These are phyloP conservation scores for Chaitophorus viminalis DNA, from an alignment of 2,888 invertebrate species.

Conservation along the genomic window DNA sequence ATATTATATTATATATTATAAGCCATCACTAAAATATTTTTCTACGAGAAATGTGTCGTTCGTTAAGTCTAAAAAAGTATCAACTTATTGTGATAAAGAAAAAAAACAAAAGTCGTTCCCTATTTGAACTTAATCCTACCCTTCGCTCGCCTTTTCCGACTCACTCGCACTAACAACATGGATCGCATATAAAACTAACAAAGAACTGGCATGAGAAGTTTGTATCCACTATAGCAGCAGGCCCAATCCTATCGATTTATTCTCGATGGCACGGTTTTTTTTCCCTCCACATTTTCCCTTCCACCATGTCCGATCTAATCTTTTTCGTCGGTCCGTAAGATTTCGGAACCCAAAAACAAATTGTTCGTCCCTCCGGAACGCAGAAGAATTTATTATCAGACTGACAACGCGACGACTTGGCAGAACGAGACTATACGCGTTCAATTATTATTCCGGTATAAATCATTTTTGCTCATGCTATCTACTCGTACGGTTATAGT, in stretches of 20 bases:
- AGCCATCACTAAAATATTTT: slow-evolving; percentile 9
- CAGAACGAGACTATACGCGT: no score
- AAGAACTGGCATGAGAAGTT: slow-evolving; percentile 11
- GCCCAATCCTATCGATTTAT: slow-evolving; percentile 50
- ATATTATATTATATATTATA: not conserved
- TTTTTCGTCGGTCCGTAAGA: slow-evolving; percentile 12
- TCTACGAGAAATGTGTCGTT: not conserved
- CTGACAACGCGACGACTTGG: not conserved
- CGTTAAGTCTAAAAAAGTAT: slow-evolving; percentile 3
- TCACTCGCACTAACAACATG: not conserved
- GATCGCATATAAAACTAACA: not conserved
- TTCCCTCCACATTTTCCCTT: not conserved
- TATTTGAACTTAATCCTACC: slow-evolving; percentile 23
- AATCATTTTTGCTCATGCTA: not conserved
- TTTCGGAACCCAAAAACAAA: slow-evolving; percentile 31
- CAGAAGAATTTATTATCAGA: slow-evolving; percentile 43
- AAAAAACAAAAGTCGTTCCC: slow-evolving; percentile 18
- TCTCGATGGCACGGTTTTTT: slow-evolving; percentile 41
- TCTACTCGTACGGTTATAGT: not conserved
- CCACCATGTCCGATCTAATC: slow-evolving; percentile 16
- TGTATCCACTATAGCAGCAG: not conserved
- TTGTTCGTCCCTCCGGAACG: slow-evolving; percentile 33
- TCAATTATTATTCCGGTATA: not conserved
- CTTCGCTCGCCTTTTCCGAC: not conserved
- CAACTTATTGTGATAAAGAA: not conserved